Base-by-base conservation (phyloP, 2,113 vertebrate genomes). In the Pangasianodon gigas region DNA sequence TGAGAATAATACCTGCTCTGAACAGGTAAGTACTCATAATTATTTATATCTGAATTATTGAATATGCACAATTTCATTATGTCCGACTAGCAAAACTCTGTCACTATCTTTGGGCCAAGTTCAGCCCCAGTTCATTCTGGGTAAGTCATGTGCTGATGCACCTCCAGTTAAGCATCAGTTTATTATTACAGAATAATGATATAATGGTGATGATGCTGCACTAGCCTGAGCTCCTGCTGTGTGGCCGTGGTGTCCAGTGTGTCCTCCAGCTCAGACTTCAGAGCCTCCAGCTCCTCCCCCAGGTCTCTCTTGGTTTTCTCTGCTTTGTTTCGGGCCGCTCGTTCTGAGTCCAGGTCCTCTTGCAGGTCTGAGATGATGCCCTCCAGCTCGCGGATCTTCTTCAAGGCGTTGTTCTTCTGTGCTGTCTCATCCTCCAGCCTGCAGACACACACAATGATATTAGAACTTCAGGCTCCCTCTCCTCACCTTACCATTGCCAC, bases 311-410 rank as follows among this genome's bases (percentile, higher is more conserved):
- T 98, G 88, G 96, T 96, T 90, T 98, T 98, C 93, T 98, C 97
- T 0, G 97, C 97, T 92, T 98, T 98, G 93, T 96, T 97, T 82
- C 97, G 95, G 6, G 97, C 97, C 0, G 95, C 94, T 80, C 94
- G 95, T 87, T 98, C 97, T 0, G 97, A 97, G 52, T 98, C 97
- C 91, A 98, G 87, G 91, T 98, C 97, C 91, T 98, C 97, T 87
- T 98, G 97, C 48, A 98, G 96, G 90, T 98, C 97, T 2, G 97
- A 97, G 94, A 98, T 97, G 87, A 96, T 95, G 11, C 96, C 95
- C 93, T 98, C 97, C 94, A 98, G 93, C 95, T 98, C 97, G 11
- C 97, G 96, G 85, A 98, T 97, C 93, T 98, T 97, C 95, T 98
- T 98, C 83, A 97, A 93, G 52, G 97, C 97, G 0, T 97, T 98